Evolutionary conservation across 2,888 invertebrate species (phyloP).

Genomic region (Cataglyphis altisquamis): DNA sequence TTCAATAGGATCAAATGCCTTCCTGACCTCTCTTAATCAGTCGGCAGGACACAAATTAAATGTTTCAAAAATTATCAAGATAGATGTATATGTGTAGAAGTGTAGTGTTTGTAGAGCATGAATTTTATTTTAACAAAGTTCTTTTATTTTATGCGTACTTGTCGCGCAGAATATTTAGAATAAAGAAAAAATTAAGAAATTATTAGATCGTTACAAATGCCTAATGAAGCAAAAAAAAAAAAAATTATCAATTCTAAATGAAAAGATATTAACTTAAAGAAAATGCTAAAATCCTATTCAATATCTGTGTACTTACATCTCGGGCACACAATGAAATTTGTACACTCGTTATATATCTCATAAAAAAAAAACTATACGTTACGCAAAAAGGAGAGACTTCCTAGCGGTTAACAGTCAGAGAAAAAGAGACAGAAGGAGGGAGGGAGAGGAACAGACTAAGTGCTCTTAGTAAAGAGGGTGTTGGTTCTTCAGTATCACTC

Average conservation of each 20-base stretch:
- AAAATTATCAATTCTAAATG: not conserved
- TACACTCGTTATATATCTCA: not conserved
- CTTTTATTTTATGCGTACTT: not conserved
- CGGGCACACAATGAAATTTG: not conserved
- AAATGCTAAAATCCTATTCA: not conserved
- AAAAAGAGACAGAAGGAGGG: not conserved
- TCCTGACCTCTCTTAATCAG: slow-evolving; percentile 80
- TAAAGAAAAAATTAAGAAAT: not conserved
- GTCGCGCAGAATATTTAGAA: not conserved
- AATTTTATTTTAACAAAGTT: not conserved
- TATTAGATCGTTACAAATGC: not conserved
- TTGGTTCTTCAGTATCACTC: slow-evolving; percentile 68
- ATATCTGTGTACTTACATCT: not conserved
- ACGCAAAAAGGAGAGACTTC: slow-evolving; percentile 14
- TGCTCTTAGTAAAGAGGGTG: slow-evolving; percentile 69
- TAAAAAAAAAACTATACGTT: slow-evolving; percentile 2
- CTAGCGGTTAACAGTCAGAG: not conserved
- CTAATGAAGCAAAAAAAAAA: not conserved
- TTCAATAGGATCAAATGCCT: slow-evolving; percentile 81
- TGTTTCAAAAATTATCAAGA: slow-evolving; percentile 23
- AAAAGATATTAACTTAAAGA: not conserved
- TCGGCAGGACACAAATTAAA: slow-evolving; percentile 69
- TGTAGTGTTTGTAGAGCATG: not conserved
- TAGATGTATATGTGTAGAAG: no score
- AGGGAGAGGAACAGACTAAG: slow-evolving; percentile 31